Conservation (phyloP, 1,140 invertebrate genomes). For the Euwallacea fornicatus region DNA sequence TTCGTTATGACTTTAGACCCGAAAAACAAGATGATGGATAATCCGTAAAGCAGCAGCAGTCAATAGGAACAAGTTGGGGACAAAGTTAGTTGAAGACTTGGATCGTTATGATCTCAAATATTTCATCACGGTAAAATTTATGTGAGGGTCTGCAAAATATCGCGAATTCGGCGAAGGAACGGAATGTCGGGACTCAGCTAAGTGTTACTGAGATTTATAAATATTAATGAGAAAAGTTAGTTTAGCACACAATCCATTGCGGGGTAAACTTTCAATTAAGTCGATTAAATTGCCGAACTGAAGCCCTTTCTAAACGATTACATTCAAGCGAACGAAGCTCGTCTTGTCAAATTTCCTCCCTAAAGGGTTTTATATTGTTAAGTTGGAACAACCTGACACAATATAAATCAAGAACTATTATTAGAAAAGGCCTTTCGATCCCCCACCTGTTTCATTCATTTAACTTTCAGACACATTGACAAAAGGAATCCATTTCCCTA, state of each 20-base stretch:
- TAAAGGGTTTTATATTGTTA: no score
- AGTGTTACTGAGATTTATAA: conserved; percentile 18
- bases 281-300: conserved; percentile 16
- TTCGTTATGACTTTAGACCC: no score
- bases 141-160: conserved; percentile 4
- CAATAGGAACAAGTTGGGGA: no score
- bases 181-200: conserved; percentile 9
- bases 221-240: conserved; percentile 23
- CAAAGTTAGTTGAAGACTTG: no score
- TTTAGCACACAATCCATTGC: conserved; percentile 16
- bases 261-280: conserved; percentile 17
- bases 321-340: not conserved
- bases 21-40: no score
- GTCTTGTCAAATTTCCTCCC: no score
- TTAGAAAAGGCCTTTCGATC: no score
- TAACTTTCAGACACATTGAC: not conserved
- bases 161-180: not conserved
- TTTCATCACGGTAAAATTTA: not conserved
- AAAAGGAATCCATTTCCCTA: conserved; percentile 5
- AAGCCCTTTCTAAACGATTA: conserved; percentile 13
- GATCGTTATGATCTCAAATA: not conserved
- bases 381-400: no score
- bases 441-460: not conserved
- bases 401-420: no score
- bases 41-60: no score